phyloP scores from a whole-genome alignment of 2,888 invertebrate species.

The Erpobdella octoculata region DNA sequence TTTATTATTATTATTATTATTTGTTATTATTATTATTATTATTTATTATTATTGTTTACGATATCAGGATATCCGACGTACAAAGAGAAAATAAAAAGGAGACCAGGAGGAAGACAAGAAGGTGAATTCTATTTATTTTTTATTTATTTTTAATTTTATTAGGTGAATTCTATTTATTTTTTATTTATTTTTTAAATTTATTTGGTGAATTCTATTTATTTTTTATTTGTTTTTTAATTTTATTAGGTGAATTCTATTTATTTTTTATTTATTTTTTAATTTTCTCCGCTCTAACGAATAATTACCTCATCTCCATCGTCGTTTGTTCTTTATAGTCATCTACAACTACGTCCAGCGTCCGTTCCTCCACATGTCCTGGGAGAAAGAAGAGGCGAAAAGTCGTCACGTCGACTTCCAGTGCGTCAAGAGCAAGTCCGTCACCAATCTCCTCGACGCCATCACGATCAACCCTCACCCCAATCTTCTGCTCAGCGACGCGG shows the following conservation, averaged over 20 bases:
- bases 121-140: constrained; percentile 40
- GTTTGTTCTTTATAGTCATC: constrained; percentile 68
- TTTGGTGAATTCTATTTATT: neutral
- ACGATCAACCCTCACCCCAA: constrained; percentile 59
- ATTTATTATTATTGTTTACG: neutral
- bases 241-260: neutral
- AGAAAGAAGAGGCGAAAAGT: constrained; percentile 97
- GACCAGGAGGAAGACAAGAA: constrained; percentile 88
- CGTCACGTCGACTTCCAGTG: constrained; percentile 98
- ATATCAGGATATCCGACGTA: constrained; percentile 81
- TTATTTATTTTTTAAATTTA: neutral
- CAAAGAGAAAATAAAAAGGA: constrained; percentile 92
- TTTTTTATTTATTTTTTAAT: neutral
- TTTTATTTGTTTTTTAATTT: neutral
- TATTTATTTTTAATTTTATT: neutral
- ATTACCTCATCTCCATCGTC: neutral
- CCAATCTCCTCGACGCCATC: constrained; percentile 81
- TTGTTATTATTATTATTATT: neutral
- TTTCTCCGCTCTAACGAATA: neutral
- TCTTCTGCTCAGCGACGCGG: constrained; percentile 11
- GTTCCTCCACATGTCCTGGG: constrained; percentile 98
- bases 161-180: neutral
- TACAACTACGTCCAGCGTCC: constrained; percentile 99
- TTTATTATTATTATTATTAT: neutral
- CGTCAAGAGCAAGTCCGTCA: constrained; percentile 93